Evolutionary conservation across 2,888 invertebrate species (phyloP), one percentile per base, ranked within the genome.

Genomic region (Masnerella sp.): DNA sequence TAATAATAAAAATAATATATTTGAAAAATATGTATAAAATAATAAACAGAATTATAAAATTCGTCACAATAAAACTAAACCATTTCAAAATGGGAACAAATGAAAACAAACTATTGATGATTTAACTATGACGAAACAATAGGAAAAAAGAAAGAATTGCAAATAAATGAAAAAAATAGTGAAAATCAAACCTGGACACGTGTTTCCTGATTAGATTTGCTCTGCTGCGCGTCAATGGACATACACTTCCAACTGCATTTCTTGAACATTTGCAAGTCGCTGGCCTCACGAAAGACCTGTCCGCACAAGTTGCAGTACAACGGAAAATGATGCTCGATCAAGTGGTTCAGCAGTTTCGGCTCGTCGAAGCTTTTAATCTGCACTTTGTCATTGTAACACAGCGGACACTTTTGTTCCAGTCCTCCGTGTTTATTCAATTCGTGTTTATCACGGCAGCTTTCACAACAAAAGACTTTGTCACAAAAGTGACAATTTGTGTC

Each of bases 381-480:
- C 1, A 84, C 59, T 14, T 77, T 74, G 14, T 84, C 59, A n/a
- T 64, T 75, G 2, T 61, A 75, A 28, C 85, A 85, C 7, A 85
- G 62, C 1, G 79, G 75, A 78, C 85, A 85, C 32, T 82, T 77
- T 30, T 61, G 20, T 20, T 81, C 78, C 7, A 76, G 65, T 9
- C 68, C 54, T 11, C 79, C 69, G 73, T 85, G 85, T 30, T 81
- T 82, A 15, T 71, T 82, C 22, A 72, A 61, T 34, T 83, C 79
- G 67, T 85, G 85, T 4, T 77, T 77, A 40, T 74, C 74, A 28
- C 84, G 80, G 61, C 85, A 85, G 9, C 77, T 75, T 0, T 25
- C 73, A 40, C 85, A 85, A 62, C 85, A 85, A 59, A 85, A 85
- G 0, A 82, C 47, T 42, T 85, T 83, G 22, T 77, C 77, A 67